Percentiles rank a stretch among this genome's conserved stretches.
These are phyloP conservation scores for Merodon equestris DNA, from an alignment of 2,888 invertebrate species.

Conservation along the genomic window DNA sequence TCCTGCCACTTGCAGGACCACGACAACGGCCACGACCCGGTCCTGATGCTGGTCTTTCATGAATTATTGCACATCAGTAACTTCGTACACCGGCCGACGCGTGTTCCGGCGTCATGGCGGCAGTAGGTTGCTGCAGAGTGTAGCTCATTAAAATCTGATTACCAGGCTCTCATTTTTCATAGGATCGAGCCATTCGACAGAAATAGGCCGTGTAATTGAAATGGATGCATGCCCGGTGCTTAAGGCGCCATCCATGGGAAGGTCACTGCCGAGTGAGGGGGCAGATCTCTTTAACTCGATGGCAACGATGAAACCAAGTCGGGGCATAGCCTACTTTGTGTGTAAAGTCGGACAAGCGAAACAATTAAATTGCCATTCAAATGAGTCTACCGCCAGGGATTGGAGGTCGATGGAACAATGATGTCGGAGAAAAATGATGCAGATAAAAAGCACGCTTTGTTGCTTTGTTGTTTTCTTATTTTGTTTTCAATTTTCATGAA, in stretches of 20 bases:
- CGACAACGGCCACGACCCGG: not conserved
- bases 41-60: conserved; percentile 10
- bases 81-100: conserved; percentile 2
- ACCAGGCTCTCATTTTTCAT: not conserved
- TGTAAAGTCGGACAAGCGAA: conserved; percentile 16
- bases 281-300: not conserved
- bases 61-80: conserved; percentile 45
- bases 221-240: conserved; percentile 30
- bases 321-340: not conserved
- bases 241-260: not conserved
- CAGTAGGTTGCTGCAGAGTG: too few relatives aligned
- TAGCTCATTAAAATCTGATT: conserved; percentile 52
- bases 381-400: not conserved
- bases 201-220: conserved; percentile 53
- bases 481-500: conserved; percentile 33
- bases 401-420: not conserved
- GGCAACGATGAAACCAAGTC: not conserved
- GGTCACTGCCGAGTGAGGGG: conserved; percentile 1
- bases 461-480: conserved; percentile 4
- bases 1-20: not conserved
- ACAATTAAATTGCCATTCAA: conserved; percentile 29
- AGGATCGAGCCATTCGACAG: conserved; percentile 30
- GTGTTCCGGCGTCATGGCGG: too few relatives aligned
- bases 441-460: too few relatives aligned
- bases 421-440: too few relatives aligned